Conservation (phyloP, 2,888 invertebrate species). For the Gastracanthus pulcherrimus region DNA sequence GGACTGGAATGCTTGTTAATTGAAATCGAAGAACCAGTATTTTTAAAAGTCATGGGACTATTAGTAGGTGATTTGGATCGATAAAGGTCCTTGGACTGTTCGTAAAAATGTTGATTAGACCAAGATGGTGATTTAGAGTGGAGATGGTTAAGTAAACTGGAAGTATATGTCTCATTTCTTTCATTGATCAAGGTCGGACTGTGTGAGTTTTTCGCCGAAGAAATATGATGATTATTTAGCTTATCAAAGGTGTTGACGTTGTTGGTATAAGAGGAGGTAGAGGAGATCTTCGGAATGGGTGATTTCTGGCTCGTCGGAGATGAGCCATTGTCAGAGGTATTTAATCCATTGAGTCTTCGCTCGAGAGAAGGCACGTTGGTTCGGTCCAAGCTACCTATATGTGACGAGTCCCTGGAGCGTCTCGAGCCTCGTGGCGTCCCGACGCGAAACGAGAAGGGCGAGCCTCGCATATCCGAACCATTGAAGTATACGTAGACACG, state of each 20-base stretch:
- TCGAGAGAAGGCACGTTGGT: constrained; percentile 71
- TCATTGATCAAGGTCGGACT: constrained; percentile 19
- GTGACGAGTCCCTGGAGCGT: constrained; percentile 57
- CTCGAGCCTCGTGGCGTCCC: constrained; percentile 84
- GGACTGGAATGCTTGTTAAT: constrained; percentile 71
- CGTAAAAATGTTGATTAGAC: constrained; percentile 63
- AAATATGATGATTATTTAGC: constrained; percentile 47
- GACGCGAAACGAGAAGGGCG: constrained; percentile 92
- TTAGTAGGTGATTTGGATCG: constrained; percentile 67
- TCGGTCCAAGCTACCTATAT: constrained; percentile 65
- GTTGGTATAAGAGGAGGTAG: constrained; percentile 66
- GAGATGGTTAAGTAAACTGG: constrained; percentile 64
- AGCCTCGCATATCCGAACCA: constrained; percentile 89
- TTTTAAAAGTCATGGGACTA: constrained; percentile 69
- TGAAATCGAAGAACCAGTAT: constrained; percentile 67
- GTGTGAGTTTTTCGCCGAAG: neutral
- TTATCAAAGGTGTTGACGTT: constrained; percentile 63
- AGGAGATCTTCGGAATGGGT: constrained; percentile 56
- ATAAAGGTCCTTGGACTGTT: constrained; percentile 70
- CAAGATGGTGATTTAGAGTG: constrained; percentile 62
- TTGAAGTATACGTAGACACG: constrained; percentile 95
- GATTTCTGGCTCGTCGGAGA: neutral
- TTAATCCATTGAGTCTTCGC: constrained; percentile 71
- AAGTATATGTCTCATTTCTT: constrained; percentile 30
- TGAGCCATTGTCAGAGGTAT: constrained; percentile 4